These are phyloP conservation scores for Gallinago media DNA, from an alignment of 2,113 vertebrate species.

Conservation along the genomic window DNA sequence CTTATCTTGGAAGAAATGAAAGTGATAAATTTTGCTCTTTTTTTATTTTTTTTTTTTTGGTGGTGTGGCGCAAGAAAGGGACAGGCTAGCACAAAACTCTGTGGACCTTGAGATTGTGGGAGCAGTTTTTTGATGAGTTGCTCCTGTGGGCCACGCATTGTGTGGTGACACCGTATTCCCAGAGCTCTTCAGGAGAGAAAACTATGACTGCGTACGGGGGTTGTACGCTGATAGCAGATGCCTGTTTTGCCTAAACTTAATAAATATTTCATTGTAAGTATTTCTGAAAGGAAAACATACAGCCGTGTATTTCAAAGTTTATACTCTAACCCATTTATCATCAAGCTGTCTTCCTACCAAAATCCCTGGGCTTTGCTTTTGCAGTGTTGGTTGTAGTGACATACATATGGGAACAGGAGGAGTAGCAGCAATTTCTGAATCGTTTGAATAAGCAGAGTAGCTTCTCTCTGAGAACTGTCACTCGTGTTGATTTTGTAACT, in stretches of 20 bases:
- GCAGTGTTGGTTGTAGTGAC: background rate
- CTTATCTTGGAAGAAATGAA: background rate
- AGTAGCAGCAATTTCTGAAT: background rate
- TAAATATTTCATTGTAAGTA: constrained; percentile 22
- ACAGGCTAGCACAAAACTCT: background rate
- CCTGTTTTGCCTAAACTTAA: constrained; percentile 26
- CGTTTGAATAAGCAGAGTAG: background rate
- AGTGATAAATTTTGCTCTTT: background rate
- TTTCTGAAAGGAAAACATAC: background rate
- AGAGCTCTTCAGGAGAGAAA: background rate
- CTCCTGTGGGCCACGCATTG: background rate
- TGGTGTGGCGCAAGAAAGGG: background rate
- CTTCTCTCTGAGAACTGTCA: background rate
- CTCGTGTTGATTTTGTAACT: background rate
- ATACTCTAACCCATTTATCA: background rate
- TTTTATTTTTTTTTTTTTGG: background rate
- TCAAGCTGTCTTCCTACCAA: background rate
- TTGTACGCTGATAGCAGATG: background rate
- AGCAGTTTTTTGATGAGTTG: background rate
- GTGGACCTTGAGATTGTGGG: background rate
- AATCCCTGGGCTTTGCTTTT: background rate
- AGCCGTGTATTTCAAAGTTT: background rate
- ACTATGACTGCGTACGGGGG: background rate
- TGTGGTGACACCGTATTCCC: background rate
- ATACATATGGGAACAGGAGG: background rate